Evolutionary conservation across 2,113 vertebrate genomes (phyloP).

Genomic region (Hyperoodon ampullatus): DNA sequence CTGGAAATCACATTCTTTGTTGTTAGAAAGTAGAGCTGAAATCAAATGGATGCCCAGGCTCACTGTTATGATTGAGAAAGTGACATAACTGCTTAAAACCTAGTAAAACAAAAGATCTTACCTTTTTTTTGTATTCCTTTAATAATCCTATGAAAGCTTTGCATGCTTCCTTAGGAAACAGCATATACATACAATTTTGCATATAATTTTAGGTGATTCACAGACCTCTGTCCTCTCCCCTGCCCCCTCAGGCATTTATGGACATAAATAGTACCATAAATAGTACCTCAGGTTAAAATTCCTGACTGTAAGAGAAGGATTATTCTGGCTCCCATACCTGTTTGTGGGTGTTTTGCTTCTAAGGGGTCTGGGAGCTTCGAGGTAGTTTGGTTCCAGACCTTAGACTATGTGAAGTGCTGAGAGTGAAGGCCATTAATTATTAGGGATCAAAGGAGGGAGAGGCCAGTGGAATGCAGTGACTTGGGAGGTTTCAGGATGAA

Average conservation of each 20-base stretch:
- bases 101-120: neutral
- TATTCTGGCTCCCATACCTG: neutral
- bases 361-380: neutral
- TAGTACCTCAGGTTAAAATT: neutral
- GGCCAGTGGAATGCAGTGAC: neutral
- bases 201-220: neutral
- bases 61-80: neutral
- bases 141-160: neutral
- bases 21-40: conserved; percentile 20
- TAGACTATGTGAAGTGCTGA: neutral
- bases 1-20: conserved; percentile 5
- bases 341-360: neutral
- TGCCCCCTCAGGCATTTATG: neutral
- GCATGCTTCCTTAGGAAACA: neutral
- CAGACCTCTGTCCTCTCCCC: neutral
- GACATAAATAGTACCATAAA: neutral
- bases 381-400: neutral
- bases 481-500: neutral
- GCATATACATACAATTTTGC: neutral
- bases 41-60: neutral
- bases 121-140: neutral
- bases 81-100: neutral
- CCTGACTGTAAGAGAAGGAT: neutral
- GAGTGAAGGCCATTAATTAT: neutral
- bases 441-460: neutral